phyloP scores from a whole-genome alignment of 2,888 invertebrate species.

The Sturmia bella region DNA sequence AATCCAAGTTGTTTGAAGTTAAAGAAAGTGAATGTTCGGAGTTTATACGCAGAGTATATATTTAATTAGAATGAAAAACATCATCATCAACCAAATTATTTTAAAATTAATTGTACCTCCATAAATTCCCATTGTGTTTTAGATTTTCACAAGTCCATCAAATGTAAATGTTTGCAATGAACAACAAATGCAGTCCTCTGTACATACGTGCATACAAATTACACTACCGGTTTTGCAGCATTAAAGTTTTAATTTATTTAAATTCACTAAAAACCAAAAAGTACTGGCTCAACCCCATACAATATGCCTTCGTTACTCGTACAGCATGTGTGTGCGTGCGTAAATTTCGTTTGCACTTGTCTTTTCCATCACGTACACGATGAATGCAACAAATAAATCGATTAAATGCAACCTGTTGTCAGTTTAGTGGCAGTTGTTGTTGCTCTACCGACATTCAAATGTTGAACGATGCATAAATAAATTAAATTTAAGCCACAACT shows the following conservation, averaged over 20 bases:
- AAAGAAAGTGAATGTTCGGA: background rate
- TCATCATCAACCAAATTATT: too few species aligned
- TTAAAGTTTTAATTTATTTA: slow-evolving; percentile 2
- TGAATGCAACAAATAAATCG: slow-evolving; percentile 59
- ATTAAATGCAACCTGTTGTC: slow-evolving; percentile 62
- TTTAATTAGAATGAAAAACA: too few species aligned
- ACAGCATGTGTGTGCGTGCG: slow-evolving; percentile 8
- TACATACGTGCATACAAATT: too few species aligned
- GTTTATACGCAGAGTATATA: too few species aligned
- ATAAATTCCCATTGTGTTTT: too few species aligned
- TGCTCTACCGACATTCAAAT: slow-evolving; percentile 54
- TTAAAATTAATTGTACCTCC: too few species aligned
- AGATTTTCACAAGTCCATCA: too few species aligned
- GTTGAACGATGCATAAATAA: slow-evolving; percentile 63
- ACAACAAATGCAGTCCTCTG: too few species aligned
- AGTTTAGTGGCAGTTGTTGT: slow-evolving; percentile 27
- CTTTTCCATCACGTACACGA: background rate
- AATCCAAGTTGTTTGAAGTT: background rate
- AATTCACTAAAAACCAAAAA: slow-evolving; percentile 14
- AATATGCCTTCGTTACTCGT: background rate
- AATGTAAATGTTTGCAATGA: too few species aligned
- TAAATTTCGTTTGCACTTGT: background rate
- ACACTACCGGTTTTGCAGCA: too few species aligned
- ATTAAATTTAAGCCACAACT: slow-evolving; percentile 58
- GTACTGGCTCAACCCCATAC: background rate